Evolutionary conservation across 2,888 invertebrate genomes (phyloP), one percentile per base, ranked within the genome.

Genomic region (Drepana falcataria): DNA sequence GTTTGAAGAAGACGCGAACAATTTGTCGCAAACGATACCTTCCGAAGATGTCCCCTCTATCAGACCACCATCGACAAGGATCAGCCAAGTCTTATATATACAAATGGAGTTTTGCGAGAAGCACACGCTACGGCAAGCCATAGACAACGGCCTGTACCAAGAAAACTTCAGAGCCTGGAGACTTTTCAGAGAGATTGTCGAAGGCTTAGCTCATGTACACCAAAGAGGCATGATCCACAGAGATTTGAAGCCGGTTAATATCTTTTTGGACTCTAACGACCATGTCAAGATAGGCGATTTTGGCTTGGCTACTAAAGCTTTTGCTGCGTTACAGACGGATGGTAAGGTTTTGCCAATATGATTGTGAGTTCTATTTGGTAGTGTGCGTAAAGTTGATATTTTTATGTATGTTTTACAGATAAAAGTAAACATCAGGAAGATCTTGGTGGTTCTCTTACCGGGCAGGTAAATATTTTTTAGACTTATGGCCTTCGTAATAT

Each of bases 81-180:
- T 81, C 0, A 80, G 80, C 47, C 95, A 95, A 74, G 95, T 95
- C 55, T 93, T 98, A 89, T 98, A 97, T 76, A 92, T 93, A 51
- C 97, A 99, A 91, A 99, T 99, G 99, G 99, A 99, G 87, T 99
- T 98, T 83, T 99, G 99, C 82, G 99, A 99, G 78, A 98, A 98
- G 75, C 97, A 96, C 69, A 99, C 99, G 0, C 59, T 89, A 47
- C 91, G 95, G 81, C 96, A 95, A 59, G 97, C 97, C 2, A 99
- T 99, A 59, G 98, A 98, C 85, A 93, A 93, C 58, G 94, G 94
- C 34, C 80, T 98, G 44, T 94, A 93, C 76, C 85, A 94, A 68
- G 96, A 98, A 68, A 92, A 93, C 40, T 94, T 95, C 69, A 91
- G 97, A 48, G 93, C 97, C 35, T 98, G 98, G 98, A 93, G 98